Percentiles rank a stretch among this genome's conserved stretches.
phyloP scores from a whole-genome alignment of 2,888 invertebrate species.

The Scaptomyza caliginosa region DNA sequence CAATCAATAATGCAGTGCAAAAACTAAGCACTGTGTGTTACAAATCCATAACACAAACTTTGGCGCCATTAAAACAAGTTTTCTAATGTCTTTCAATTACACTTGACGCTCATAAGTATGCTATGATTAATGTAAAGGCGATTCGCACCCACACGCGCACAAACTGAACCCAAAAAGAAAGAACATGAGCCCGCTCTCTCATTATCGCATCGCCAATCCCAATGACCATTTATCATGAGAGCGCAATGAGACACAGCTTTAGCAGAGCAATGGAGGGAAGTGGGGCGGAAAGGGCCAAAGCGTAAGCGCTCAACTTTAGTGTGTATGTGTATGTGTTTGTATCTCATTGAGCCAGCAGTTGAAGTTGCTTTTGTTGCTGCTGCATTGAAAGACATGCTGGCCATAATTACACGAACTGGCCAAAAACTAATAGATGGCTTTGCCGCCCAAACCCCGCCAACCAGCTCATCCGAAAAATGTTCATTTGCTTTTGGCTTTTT shows the following conservation, averaged over 20 bases:
- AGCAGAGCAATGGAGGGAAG: neutral
- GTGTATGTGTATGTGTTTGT: slow-evolving; percentile 31
- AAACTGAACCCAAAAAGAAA: slow-evolving; percentile 2
- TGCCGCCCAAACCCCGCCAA: neutral
- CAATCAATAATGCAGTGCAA: slow-evolving; percentile 38
- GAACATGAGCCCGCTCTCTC: slow-evolving; percentile 53
- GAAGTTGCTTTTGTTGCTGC: slow-evolving; percentile 12
- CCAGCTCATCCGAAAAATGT: slow-evolving; percentile 27
- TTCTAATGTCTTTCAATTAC: slow-evolving; percentile 76
- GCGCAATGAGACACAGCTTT: slow-evolving; percentile 47
- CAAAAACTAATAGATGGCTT: slow-evolving; percentile 57
- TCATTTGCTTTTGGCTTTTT: slow-evolving; percentile 54
- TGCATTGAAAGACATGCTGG: slow-evolving; percentile 36
- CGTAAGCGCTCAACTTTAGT: slow-evolving; percentile 31
- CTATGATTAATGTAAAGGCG: slow-evolving; percentile 75
- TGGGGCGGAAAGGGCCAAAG: no score
- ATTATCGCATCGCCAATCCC: slow-evolving; percentile 65
- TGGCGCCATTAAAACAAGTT: slow-evolving; percentile 72
- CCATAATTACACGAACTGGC: slow-evolving; percentile 62
- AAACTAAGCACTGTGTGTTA: slow-evolving; percentile 31
- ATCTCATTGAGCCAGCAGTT: slow-evolving; percentile 21
- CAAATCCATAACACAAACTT: slow-evolving; percentile 69
- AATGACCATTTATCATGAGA: slow-evolving; percentile 72
- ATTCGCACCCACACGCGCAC: slow-evolving; percentile 17
- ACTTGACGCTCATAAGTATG: slow-evolving; percentile 78